These are phyloP conservation scores for Drosophila eugracilis DNA, from an alignment of 1,140 invertebrate genomes.

Conservation along the genomic window DNA sequence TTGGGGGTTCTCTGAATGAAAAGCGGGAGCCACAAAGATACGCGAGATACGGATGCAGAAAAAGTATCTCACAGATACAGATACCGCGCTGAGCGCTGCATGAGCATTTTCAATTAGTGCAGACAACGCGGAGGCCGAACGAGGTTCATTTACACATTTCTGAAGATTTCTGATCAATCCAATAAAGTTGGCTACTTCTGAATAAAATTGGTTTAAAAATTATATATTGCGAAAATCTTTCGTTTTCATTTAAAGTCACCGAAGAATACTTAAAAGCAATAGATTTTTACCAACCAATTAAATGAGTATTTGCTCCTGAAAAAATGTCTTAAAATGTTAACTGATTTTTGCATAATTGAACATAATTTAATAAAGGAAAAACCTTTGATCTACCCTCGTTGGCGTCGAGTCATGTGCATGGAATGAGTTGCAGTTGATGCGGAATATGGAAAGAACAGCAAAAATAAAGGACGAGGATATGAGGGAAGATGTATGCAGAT, in stretches of 20 bases:
- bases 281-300: too few relatives aligned
- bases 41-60: slow-evolving; percentile 52
- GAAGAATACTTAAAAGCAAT: too few relatives aligned
- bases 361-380: neutral
- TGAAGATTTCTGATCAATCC: too few relatives aligned
- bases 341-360: too few relatives aligned
- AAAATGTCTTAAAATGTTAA: neutral
- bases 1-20: slow-evolving; percentile 31
- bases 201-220: too few relatives aligned
- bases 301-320: too few relatives aligned
- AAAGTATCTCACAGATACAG: slow-evolving; percentile 61
- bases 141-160: slow-evolving; percentile 12
- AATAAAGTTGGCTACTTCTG: too few relatives aligned
- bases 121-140: slow-evolving; percentile 27
- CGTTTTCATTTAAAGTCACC: too few relatives aligned
- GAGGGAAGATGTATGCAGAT: slow-evolving; percentile 49
- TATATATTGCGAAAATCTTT: too few relatives aligned
- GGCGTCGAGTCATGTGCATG: slow-evolving; percentile 21
- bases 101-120: slow-evolving; percentile 65
- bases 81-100: slow-evolving; percentile 50
- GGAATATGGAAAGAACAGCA: slow-evolving; percentile 42
- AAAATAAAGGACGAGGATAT: slow-evolving; percentile 24
- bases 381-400: slow-evolving; percentile 6
- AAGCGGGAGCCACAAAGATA: slow-evolving; percentile 53
- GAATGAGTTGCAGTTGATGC: slow-evolving; percentile 53